Percentiles rank a stretch among this genome's conserved stretches.
These are phyloP conservation scores for Drosophila auraria DNA, from an alignment of 1,140 invertebrate species.

Conservation along the genomic window DNA sequence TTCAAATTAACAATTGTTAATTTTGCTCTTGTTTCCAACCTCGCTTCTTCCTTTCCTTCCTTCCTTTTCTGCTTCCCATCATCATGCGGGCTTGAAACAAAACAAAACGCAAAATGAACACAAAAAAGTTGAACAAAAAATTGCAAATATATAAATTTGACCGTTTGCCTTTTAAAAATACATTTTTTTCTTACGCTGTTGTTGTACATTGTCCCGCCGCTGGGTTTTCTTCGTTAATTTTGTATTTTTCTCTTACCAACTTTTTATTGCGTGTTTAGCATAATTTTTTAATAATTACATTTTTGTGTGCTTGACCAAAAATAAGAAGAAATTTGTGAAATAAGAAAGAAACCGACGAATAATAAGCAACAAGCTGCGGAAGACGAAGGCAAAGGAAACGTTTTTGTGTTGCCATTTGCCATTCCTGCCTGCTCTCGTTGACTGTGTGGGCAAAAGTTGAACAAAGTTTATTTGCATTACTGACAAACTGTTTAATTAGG, in stretches of 20 bases:
- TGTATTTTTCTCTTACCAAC: conserved; percentile 73
- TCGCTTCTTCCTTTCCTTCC: conserved; percentile 20
- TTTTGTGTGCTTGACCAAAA: conserved; percentile 79
- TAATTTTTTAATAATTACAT: conserved; percentile 84
- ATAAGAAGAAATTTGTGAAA: conserved; percentile 29
- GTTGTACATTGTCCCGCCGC: conserved; percentile 21
- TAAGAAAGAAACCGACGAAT: conserved; percentile 49
- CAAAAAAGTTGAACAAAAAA: conserved; percentile 53
- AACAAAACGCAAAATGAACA: conserved; percentile 57
- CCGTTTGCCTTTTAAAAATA: conserved; percentile 80
- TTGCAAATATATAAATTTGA: conserved; percentile 64
- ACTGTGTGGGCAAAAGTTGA: conserved; percentile 73
- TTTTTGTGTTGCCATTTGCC: conserved; percentile 19
- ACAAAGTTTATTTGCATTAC: conserved; percentile 83
- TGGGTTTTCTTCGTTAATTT: conserved; percentile 66
- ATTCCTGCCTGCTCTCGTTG: conserved; percentile 49
- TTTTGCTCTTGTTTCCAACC: conserved; percentile 63
- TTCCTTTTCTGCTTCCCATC: conserved; percentile 17
- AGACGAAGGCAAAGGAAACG: conserved; percentile 23
- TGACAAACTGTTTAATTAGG: conserved; percentile 84
- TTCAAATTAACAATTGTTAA: conserved; percentile 84
- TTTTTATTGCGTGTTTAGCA: conserved; percentile 83
- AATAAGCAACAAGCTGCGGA: conserved; percentile 61
- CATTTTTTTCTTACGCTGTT: conserved; percentile 47
- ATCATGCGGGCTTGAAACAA: conserved; percentile 59